Conservation (phyloP, 1,140 invertebrate genomes). For the Marisa cornuarietis region DNA sequence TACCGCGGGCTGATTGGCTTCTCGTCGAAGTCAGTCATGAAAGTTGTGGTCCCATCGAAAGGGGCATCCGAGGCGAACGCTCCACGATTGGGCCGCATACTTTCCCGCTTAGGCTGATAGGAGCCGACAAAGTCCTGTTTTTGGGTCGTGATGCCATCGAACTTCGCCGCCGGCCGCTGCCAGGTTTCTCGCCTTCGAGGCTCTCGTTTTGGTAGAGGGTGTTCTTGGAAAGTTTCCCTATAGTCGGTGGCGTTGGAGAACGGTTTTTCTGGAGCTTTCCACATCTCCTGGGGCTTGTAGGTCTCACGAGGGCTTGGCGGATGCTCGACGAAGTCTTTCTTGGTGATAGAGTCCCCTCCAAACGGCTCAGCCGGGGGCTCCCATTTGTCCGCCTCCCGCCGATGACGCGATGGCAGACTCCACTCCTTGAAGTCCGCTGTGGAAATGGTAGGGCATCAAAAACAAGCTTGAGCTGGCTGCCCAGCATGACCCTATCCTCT, state of each 20-base stretch:
- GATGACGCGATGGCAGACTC: constrained; percentile 14
- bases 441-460: neutral
- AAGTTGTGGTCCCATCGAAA: constrained; percentile 17
- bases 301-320: constrained; percentile 10
- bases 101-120: constrained; percentile 23
- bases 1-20: constrained; percentile 8
- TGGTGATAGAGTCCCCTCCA: constrained; percentile 25
- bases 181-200: constrained; percentile 12
- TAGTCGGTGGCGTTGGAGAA: constrained; percentile 29
- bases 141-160: constrained; percentile 20
- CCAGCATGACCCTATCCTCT: too few species aligned
- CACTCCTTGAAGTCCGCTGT: constrained; percentile 31
- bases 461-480: too few species aligned
- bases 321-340: constrained; percentile 26
- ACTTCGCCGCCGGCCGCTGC: constrained; percentile 11
- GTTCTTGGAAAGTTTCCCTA: constrained; percentile 28
- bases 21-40: constrained; percentile 13
- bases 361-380: constrained; percentile 17
- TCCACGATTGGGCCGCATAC: constrained; percentile 14
- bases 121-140: constrained; percentile 15
- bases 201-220: constrained; percentile 14
- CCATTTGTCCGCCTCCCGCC: constrained; percentile 5
- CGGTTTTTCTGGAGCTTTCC: constrained; percentile 3
- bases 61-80: constrained; percentile 19
- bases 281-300: constrained; percentile 18